Conservation (phyloP, 2,888 invertebrate species). For the Torymus tubicola region DNA sequence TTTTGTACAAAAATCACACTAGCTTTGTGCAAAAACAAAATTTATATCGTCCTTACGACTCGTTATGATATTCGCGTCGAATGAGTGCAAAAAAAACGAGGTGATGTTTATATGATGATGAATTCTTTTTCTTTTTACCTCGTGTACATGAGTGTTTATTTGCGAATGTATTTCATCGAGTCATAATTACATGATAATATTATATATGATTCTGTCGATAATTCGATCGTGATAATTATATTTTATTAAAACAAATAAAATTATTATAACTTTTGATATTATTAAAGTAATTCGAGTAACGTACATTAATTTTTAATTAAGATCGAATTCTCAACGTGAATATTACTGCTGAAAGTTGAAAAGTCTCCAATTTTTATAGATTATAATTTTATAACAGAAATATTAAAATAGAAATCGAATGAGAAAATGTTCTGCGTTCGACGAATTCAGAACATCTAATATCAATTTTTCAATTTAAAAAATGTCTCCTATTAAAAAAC, state of each 20-base stretch:
- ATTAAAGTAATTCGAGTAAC: no score
- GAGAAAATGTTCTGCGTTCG: no score
- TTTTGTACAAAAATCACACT: constrained; percentile 62
- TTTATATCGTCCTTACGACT: constrained; percentile 44
- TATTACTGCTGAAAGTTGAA: constrained; percentile 31
- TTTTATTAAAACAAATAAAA: no score
- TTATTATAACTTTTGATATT: no score
- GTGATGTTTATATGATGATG: constrained; percentile 8
- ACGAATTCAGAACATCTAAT: no score
- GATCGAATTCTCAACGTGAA: constrained; percentile 26
- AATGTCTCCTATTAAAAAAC: no score
- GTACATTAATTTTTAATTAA: no score
- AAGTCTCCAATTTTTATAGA: constrained; percentile 12
- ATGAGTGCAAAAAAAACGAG: constrained; percentile 3
- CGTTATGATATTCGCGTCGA: constrained; percentile 34
- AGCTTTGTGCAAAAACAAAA: constrained; percentile 60
- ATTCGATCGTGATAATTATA: no score
- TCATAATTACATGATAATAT: constrained; percentile 35
- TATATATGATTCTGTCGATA: no score
- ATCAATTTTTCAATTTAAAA: no score
- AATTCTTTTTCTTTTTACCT: constrained; percentile 38
- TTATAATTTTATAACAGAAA: constrained; percentile 14
- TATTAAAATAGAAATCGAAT: neutral
- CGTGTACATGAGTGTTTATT: constrained; percentile 16
- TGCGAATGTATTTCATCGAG: constrained; percentile 25